Percentiles rank a stretch among this genome's conserved stretches.
These are phyloP conservation scores for Crotalus viridis DNA, from an alignment of 2,113 vertebrate species.

Conservation along the genomic window DNA sequence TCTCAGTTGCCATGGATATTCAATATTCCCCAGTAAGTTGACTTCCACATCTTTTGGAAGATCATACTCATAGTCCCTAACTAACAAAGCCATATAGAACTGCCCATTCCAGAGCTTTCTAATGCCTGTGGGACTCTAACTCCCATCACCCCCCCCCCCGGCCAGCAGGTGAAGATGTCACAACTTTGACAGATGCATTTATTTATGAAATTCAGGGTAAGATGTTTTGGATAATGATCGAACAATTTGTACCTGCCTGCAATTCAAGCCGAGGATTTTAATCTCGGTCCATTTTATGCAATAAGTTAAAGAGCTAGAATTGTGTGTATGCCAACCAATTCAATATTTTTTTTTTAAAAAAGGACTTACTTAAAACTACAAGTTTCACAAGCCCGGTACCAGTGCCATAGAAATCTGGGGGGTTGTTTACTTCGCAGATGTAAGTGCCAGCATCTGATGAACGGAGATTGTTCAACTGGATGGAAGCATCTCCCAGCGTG, in stretches of 20 bases:
- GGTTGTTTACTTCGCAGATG: constrained; percentile 73
- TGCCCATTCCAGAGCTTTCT: neutral
- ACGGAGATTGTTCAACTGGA: constrained; percentile 53
- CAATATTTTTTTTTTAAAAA: neutral
- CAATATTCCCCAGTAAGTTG: neutral
- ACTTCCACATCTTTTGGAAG: neutral
- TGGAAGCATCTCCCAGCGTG: constrained; percentile 64
- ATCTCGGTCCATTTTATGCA: neutral
- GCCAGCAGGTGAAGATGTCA: neutral
- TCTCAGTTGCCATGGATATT: neutral
- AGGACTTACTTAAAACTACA: constrained; percentile 62
- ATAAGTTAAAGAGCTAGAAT: neutral
- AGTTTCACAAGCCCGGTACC: constrained; percentile 68
- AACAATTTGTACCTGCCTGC: neutral
- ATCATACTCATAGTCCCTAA: neutral
- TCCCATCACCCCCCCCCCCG: neutral
- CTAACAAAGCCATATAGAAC: neutral
- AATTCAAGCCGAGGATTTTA: neutral
- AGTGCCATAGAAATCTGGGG: constrained; percentile 69
- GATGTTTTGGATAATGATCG: neutral
- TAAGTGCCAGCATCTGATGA: constrained; percentile 72
- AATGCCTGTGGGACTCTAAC: neutral
- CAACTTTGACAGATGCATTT: neutral
- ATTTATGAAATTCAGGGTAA: neutral
- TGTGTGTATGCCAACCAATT: neutral